Evolutionary conservation across 2,888 invertebrate genomes (phyloP), one percentile per base, ranked within the genome.

Genomic region (Trichogramma evanescens): DNA sequence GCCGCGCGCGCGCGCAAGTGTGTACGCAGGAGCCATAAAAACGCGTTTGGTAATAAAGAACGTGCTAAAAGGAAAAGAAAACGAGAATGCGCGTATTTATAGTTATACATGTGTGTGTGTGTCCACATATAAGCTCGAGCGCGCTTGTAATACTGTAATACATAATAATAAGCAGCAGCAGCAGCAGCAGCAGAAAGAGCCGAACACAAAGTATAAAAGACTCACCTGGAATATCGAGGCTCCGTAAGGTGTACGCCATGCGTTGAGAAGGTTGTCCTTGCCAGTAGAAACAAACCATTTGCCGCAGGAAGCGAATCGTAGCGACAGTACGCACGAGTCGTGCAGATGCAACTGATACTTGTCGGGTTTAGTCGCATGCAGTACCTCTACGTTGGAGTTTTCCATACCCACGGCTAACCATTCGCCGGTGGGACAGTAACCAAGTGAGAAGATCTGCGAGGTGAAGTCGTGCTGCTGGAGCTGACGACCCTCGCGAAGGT

Each of bases 391-490:
- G 76, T 93, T 91, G 65, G 92, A 93, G 80, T 93, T 95, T 81
- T 96, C 95, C 95, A 96, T 95, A 65, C 95, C 95, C 39, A 96
- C 95, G 6, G 95, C 95, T 52, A 96, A 80, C 95, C 95, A 96
- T 72, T 95, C 95, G 39, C 93, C 94, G 65, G 92, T 91, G 8
- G 95, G 95, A 80, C 95, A 95, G 78, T 94, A 95, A 63, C 95
- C 95, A 68, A 95, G 82, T 50, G 95, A 95, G 83, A 96, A 96
- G 76, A 96, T 95, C 77, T 89, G 89, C 63, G 93, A 93, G 67
- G 87, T 88, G 79, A 95, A 95, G 78, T 95, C 94, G 79, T 94
- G 93, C 77, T 95, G 94, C 74, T 93, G 92, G 68, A 95, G 80
- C 77, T 95, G 93, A 74, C 93, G 85, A 66, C 93, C 93, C 82